A percentile compares a stretch with the other conserved stretches of the same genome.
phyloP scores from a whole-genome alignment of 2,888 invertebrate species.

The Hydropsyche betteni region DNA sequence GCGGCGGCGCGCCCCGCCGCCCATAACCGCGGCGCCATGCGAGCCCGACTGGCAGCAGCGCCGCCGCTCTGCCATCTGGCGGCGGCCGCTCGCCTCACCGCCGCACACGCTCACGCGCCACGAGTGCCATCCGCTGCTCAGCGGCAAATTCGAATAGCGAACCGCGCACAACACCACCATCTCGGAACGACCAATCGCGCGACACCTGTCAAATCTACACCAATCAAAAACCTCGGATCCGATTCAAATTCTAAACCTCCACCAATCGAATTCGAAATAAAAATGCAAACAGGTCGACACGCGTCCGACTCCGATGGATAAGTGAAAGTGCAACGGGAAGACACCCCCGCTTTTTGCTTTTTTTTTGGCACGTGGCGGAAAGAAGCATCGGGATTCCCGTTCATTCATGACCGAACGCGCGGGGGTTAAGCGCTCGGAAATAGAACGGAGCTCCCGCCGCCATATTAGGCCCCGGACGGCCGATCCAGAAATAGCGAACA shows the following conservation, averaged over 20 bases:
- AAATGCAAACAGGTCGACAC: neutral
- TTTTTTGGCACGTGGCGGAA: conserved; percentile 28
- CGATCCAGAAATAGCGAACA: conserved; percentile 47
- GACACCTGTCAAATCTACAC: no score
- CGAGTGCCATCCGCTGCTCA: conserved; percentile 40
- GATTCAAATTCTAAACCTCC: no score
- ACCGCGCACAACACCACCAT: conserved; percentile 16
- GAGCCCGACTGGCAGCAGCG: conserved; percentile 59
- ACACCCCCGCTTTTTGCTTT: conserved; percentile 8
- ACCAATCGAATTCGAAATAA: no score
- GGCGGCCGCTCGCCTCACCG: conserved; percentile 36
- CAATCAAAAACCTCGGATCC: no score
- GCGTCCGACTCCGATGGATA: neutral
- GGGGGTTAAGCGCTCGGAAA: conserved; percentile 6
- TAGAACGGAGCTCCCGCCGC: conserved; percentile 37
- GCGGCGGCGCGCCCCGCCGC: conserved; percentile 59
- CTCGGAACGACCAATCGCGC: neutral
- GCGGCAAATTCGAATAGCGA: conserved; percentile 27
- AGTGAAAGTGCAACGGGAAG: neutral
- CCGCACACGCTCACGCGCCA: conserved; percentile 43
- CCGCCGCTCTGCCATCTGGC: conserved; percentile 58
- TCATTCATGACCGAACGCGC: conserved; percentile 42
- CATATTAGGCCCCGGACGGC: conserved; percentile 49
- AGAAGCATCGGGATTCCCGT: conserved; percentile 41
- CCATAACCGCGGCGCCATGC: conserved; percentile 60